Conservation (phyloP, 2,797 vertebrate genomes). For the Lepus oiostolus region DNA sequence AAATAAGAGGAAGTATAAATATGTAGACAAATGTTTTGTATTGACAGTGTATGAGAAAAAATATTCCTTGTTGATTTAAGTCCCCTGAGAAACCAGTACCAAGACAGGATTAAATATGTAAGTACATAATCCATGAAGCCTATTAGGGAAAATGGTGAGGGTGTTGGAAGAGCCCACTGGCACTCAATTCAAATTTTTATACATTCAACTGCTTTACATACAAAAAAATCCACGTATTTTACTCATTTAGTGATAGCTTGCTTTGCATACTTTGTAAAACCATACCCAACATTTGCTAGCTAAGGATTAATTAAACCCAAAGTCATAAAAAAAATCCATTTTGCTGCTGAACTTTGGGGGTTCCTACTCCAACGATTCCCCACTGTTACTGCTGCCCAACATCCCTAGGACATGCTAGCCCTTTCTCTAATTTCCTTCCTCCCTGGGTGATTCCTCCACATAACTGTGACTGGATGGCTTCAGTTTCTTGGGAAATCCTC, state of each 20-base stretch:
- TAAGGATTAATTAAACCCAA: not conserved
- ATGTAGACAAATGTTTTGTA: not conserved
- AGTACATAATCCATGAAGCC: not conserved
- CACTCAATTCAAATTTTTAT: not conserved
- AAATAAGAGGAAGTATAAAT: not conserved
- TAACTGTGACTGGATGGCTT: accelerated
- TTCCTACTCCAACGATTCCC: not conserved
- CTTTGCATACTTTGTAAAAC: not conserved
- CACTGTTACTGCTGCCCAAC: not conserved
- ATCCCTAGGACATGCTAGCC: not conserved
- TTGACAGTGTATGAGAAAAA: not conserved
- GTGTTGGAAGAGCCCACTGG: not conserved
- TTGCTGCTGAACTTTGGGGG: not conserved
- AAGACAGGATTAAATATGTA: not conserved
- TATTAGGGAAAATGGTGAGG: not conserved
- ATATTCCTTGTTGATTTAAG: not conserved
- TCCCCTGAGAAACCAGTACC: not conserved
- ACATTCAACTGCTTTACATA: not conserved
- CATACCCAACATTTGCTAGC: not conserved
- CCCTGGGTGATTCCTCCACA: not conserved
- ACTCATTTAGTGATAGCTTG: not conserved
- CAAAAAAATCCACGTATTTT: not conserved
- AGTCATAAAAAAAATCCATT: not conserved
- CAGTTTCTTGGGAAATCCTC: not conserved
- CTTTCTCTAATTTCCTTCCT: not conserved